Evolutionary conservation across 2,888 invertebrate genomes (phyloP).

Genomic region (Magallana nippona): DNA sequence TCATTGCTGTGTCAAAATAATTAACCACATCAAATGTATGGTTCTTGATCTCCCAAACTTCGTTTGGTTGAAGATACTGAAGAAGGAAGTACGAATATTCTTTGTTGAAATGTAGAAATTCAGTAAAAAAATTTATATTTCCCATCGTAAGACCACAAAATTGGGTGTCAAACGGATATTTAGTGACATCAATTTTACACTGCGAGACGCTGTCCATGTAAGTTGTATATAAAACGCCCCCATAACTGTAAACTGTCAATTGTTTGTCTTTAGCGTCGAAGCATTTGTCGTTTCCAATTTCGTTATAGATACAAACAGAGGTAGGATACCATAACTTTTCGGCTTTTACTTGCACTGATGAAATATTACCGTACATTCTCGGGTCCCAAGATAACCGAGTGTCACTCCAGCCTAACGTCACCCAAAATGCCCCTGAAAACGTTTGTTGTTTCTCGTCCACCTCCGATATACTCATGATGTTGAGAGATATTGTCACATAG

Average conservation of each 20-base stretch:
- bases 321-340: neutral
- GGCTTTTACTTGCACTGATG: neutral
- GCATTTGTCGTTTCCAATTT: neutral
- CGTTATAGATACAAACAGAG: neutral
- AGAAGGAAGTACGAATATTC: neutral
- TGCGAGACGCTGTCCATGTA: neutral
- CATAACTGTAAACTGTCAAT: neutral
- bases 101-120: neutral
- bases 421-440: neutral
- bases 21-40: neutral
- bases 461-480: neutral
- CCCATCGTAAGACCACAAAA: neutral
- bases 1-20: neutral
- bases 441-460: neutral
- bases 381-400: neutral
- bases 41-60: neutral
- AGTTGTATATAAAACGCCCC: neutral
- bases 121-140: neutral
- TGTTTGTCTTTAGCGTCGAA: neutral
- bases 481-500: neutral
- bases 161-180: neutral
- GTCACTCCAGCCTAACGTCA: neutral
- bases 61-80: constrained; percentile 1
- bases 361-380: neutral
- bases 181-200: neutral